Evolutionary conservation across 37 sponge, comb jelly and placozoan species (phyloP).

Genomic region (Chondrosia reniformis): DNA sequence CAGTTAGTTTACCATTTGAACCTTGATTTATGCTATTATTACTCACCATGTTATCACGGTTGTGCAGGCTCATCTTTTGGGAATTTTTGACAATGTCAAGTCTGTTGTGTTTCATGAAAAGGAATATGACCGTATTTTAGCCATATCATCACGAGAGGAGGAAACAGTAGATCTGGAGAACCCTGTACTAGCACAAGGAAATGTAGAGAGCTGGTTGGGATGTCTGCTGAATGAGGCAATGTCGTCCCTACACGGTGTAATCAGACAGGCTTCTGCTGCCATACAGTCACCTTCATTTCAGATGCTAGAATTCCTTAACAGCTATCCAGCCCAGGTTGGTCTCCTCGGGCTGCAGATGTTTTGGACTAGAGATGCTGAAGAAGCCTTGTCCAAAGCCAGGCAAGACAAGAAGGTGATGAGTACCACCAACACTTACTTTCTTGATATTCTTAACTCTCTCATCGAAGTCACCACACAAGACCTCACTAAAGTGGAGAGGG

Average conservation of each 20-base stretch:
- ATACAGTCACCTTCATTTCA: constrained; percentile 60
- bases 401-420: constrained; percentile 82
- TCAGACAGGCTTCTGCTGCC: constrained; percentile 69
- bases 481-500: constrained; percentile 69
- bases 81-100: constrained; percentile 91
- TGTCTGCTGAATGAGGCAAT: constrained; percentile 69
- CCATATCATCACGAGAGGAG: constrained; percentile 75
- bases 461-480: constrained; percentile 85
- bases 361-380: constrained; percentile 92
- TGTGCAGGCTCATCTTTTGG: constrained; percentile 75
- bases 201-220: constrained; percentile 95
- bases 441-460: constrained; percentile 80
- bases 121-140: constrained; percentile 82
- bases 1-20: no score
- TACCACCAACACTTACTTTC: constrained; percentile 66
- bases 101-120: constrained; percentile 89
- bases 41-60: not conserved
- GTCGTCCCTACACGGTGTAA: constrained; percentile 78
- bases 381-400: constrained; percentile 70
- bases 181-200: constrained; percentile 88
- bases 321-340: constrained; percentile 90
- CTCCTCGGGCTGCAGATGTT: constrained; percentile 93
- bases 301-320: constrained; percentile 71
- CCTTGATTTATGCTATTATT: no score
- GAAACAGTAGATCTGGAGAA: constrained; percentile 83